A percentile compares a stretch with the other conserved stretches of the same genome.
Evolutionary conservation across 2,888 invertebrate species (phyloP).

Genomic region (Heliconius erato): DNA sequence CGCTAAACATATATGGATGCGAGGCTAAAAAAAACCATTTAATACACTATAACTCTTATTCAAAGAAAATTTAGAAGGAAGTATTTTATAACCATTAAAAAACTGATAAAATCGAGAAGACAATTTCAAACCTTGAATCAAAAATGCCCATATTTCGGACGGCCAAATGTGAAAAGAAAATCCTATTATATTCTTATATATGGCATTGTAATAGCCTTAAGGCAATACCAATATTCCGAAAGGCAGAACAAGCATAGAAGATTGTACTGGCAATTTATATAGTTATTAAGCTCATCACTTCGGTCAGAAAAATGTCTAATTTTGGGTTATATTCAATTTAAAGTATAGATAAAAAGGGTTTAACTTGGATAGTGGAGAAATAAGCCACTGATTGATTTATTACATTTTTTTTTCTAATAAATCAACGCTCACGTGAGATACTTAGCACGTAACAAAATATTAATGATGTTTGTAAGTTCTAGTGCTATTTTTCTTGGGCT

Average conservation of each 20-base stretch:
- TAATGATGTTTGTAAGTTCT: background rate
- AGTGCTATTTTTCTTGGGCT: background rate
- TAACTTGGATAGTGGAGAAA: background rate
- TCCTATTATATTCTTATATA: conserved; percentile 11
- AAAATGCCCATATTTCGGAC: background rate
- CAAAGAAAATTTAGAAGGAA: background rate
- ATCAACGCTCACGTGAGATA: too few species aligned
- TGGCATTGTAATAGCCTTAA: background rate
- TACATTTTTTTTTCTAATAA: too few species aligned
- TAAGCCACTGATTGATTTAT: background rate
- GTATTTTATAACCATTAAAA: background rate
- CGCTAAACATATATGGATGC: too few species aligned
- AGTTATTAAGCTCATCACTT: background rate
- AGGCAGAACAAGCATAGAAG: background rate
- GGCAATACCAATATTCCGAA: conserved; percentile 8
- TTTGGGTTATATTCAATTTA: background rate
- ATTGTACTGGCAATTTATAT: background rate
- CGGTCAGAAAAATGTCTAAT: background rate
- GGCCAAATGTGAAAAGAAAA: background rate
- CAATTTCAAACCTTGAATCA: background rate
- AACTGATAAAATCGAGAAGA: background rate
- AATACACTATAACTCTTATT: too few species aligned
- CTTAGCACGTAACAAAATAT: background rate
- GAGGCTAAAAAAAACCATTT: too few species aligned
- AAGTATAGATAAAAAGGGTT: background rate